phyloP scores from a whole-genome alignment of 1,140 invertebrate genomes.

The Heliothis virescens region DNA sequence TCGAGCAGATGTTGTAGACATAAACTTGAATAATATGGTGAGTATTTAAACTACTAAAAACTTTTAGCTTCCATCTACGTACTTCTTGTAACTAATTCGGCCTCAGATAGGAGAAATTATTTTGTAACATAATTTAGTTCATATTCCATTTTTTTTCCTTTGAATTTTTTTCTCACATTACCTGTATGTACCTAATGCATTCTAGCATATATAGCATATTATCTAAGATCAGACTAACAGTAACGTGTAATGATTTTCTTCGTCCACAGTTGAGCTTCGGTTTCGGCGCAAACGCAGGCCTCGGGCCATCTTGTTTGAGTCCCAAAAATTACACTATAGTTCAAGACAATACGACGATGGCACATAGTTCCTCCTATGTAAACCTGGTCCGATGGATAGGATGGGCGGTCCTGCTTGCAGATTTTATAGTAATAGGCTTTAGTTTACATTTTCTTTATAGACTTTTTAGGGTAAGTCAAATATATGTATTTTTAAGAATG shows the following conservation, averaged over 20 bases:
- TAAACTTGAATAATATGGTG: slow-evolving; percentile 71
- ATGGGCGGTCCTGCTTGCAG: slow-evolving; percentile 63
- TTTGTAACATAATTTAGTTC: too few relatives aligned
- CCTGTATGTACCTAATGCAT: neutral
- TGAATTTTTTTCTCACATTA: too few relatives aligned
- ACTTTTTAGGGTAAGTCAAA: slow-evolving; percentile 62
- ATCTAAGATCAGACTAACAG: neutral
- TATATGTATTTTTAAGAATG: neutral
- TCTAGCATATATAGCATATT: neutral
- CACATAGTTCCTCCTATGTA: slow-evolving; percentile 44
- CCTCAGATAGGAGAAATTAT: too few relatives aligned
- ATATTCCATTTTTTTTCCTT: too few relatives aligned
- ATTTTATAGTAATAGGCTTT: slow-evolving; percentile 60
- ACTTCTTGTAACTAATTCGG: too few relatives aligned
- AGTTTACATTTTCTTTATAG: slow-evolving; percentile 65
- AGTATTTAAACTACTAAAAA: slow-evolving; percentile 40
- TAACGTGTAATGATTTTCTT: neutral
- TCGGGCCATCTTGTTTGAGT: slow-evolving; percentile 64
- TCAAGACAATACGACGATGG: neutral
- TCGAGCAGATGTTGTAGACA: slow-evolving; percentile 65
- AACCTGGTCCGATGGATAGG: slow-evolving; percentile 60
- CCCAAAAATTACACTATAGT: slow-evolving; percentile 40
- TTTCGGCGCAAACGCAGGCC: slow-evolving; percentile 69
- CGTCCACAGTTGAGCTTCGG: slow-evolving; percentile 73
- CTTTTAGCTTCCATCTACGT: too few relatives aligned